phyloP scores from a whole-genome alignment of 2,888 invertebrate species.

The Tipula helvola region DNA sequence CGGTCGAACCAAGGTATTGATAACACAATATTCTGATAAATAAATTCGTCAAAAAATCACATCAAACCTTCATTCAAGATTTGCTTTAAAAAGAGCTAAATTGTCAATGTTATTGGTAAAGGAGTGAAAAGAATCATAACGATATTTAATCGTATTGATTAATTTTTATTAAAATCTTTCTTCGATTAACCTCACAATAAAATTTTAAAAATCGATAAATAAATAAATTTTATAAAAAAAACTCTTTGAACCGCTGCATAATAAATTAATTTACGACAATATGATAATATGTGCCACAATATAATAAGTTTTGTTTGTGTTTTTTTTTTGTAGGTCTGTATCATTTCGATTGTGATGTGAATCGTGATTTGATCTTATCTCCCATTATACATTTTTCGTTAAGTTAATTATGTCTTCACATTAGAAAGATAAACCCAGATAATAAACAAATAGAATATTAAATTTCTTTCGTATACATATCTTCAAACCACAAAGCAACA shows the following conservation, averaged over 20 bases:
- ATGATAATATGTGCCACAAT: background rate
- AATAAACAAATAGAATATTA: background rate
- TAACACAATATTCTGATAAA: background rate
- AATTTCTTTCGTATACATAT: background rate
- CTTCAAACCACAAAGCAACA: background rate
- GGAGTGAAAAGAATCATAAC: background rate
- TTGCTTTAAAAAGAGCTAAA: background rate
- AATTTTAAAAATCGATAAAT: background rate
- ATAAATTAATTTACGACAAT: background rate
- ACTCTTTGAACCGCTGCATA: background rate
- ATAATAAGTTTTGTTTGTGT: background rate
- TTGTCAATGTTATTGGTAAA: background rate
- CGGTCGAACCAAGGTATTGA: background rate
- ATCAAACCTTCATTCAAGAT: background rate
- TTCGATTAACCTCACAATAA: background rate
- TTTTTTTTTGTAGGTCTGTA: background rate
- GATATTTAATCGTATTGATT: background rate
- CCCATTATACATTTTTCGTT: background rate
- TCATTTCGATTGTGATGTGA: background rate
- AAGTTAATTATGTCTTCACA: background rate
- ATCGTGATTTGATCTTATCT: background rate
- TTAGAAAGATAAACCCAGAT: background rate
- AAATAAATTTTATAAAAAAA: background rate
- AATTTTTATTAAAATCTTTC: background rate
- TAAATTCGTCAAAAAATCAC: background rate